These are phyloP conservation scores for Drosophila differens DNA, from an alignment of 2,888 invertebrate species.

Conservation along the genomic window DNA sequence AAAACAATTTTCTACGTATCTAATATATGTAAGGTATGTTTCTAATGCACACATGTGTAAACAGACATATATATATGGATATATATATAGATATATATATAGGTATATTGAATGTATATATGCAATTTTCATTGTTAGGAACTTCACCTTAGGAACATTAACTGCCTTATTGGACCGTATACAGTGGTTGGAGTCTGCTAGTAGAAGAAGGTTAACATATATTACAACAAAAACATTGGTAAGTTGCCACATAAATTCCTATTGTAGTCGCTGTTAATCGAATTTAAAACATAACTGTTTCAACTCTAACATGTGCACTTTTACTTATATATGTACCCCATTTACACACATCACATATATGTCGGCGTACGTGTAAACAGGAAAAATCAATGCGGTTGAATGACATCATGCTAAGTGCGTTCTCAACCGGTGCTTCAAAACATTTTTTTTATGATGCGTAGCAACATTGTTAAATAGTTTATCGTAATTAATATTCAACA, in stretches of 20 bases:
- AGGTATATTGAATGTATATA: conserved; percentile 9
- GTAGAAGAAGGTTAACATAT: neutral
- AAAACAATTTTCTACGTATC: conserved; percentile 19
- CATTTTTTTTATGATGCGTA: conserved; percentile 19
- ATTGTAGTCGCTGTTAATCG: neutral
- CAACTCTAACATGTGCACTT: neutral
- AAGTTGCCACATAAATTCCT: conserved; percentile 4
- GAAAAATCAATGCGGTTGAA: conserved; percentile 48
- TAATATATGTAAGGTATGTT: neutral
- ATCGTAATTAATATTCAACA: neutral
- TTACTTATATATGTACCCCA: neutral
- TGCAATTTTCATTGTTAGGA: conserved; percentile 6
- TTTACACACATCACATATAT: neutral
- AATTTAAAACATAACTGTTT: too few relatives aligned
- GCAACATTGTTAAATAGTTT: conserved; percentile 37
- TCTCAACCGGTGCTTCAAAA: conserved; percentile 12
- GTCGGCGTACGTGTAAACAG: conserved; percentile 1
- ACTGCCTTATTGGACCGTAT: neutral
- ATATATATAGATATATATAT: neutral
- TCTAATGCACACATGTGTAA: neutral
- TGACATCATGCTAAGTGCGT: conserved; percentile 46
- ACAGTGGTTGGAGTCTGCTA: neutral
- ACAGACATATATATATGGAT: neutral
- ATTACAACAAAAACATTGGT: conserved; percentile 29
- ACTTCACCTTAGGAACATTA: neutral